Evolutionary conservation across 1,140 invertebrate species (phyloP).

Genomic region (Nomia melanderi): DNA sequence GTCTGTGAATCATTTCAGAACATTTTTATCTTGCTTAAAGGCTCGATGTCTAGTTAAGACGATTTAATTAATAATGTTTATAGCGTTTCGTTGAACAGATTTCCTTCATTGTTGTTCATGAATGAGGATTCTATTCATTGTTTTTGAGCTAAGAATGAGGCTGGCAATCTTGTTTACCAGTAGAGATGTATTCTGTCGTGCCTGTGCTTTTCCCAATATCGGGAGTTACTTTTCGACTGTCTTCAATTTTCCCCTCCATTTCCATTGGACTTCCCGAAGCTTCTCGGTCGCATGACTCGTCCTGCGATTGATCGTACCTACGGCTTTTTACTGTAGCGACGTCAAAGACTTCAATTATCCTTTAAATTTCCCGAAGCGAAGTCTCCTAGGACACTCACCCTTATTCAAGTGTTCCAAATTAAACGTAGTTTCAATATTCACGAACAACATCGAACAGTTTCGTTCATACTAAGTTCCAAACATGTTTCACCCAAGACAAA

Average conservation of each 20-base stretch:
- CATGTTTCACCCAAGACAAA: no score
- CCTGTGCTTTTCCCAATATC: constrained; percentile 39
- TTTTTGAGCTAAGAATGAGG: constrained; percentile 17
- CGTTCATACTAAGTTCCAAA: no score
- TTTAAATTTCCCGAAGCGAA: neutral
- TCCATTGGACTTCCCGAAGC: constrained; percentile 25
- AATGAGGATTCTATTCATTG: neutral
- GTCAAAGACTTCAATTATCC: constrained; percentile 14
- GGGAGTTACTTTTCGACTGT: constrained; percentile 40
- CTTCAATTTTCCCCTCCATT: constrained; percentile 51
- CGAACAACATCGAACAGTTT: no score
- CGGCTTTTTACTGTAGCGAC: neutral
- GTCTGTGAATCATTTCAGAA: no score
- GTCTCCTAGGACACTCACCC: no score
- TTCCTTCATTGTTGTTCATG: neutral
- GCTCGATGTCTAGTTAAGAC: no score
- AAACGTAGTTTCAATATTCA: no score
- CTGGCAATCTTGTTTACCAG: constrained; percentile 42
- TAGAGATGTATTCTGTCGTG: constrained; percentile 19
- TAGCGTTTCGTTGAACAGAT: no score
- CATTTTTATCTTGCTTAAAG: no score
- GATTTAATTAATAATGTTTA: no score
- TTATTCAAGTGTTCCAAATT: no score
- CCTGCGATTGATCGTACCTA: neutral
- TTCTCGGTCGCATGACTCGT: constrained; percentile 12